Conservation (phyloP, 2,888 invertebrate genomes). For the Mesochorus sp. region DNA sequence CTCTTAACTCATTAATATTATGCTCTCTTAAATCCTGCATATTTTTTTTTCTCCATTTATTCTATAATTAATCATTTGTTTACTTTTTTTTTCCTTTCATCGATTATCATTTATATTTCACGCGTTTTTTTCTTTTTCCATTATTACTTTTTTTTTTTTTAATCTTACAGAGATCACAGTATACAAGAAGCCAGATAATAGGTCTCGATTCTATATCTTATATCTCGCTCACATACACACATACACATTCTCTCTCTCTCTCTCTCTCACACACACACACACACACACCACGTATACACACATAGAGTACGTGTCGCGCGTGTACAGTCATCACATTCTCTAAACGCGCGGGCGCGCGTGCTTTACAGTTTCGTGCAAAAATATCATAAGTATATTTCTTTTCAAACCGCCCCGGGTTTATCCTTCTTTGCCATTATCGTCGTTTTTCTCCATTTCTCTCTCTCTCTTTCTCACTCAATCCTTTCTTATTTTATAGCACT, state of each 20-base stretch:
- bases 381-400: conserved; percentile 70
- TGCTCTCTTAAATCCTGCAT: conserved; percentile 66
- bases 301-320: conserved; percentile 12
- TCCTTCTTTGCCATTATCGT: conserved; percentile 55
- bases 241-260: conserved; percentile 25
- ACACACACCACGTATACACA: conserved; percentile 28
- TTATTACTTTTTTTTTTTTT: conserved; percentile 70
- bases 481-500: not conserved
- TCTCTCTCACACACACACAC: conserved; percentile 26
- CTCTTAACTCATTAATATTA: conserved; percentile 68
- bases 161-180: conserved; percentile 82
- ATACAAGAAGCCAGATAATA: conserved; percentile 81
- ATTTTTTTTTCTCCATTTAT: conserved; percentile 63
- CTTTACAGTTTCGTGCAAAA: conserved; percentile 70
- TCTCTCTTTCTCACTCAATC: conserved; percentile 21
- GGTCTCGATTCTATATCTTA: conserved; percentile 76
- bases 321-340: conserved; percentile 18
- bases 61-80: conserved; percentile 70
- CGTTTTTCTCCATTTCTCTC: conserved; percentile 4
- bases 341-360: conserved; percentile 12
- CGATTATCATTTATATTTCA: conserved; percentile 62
- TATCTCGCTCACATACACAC: conserved; percentile 67
- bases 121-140: conserved; percentile 68
- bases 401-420: conserved; percentile 55
- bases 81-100: conserved; percentile 47